Evolutionary conservation across 2,888 invertebrate genomes (phyloP).

Genomic region (Acholoe squamosa): DNA sequence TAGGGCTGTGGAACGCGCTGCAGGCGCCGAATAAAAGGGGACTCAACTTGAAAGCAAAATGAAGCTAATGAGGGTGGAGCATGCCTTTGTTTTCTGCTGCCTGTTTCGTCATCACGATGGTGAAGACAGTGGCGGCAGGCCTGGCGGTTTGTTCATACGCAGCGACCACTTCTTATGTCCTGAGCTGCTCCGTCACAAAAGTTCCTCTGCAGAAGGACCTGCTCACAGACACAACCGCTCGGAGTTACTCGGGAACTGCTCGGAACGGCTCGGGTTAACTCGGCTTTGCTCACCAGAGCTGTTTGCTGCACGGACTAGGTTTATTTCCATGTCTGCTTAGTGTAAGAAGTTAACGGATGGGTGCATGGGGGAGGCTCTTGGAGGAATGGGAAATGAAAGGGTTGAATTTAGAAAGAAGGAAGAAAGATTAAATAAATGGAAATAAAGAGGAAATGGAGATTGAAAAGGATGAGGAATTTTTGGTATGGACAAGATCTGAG

Average conservation of each 20-base stretch:
- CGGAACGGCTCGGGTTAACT: neutral
- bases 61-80: constrained; percentile 26
- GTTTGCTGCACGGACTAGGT: too few relatives aligned
- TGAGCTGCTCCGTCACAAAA: constrained; percentile 34
- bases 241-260: neutral
- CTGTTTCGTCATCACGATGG: neutral
- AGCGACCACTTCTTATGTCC: constrained; percentile 24
- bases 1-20: neutral
- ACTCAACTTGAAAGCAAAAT: constrained; percentile 28
- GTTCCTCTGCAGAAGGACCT: constrained; percentile 15
- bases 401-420: neutral
- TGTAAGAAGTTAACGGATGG: too few relatives aligned
- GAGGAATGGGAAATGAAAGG: neutral
- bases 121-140: too few relatives aligned
- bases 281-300: too few relatives aligned
- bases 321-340: too few relatives aligned
- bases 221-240: neutral
- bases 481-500: neutral
- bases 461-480: neutral
- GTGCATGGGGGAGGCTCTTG: neutral
- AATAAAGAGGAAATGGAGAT: neutral
- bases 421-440: neutral
- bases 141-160: neutral
- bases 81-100: neutral
- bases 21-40: neutral